phyloP scores from a whole-genome alignment of 2,797 vertebrate species.

The Mormyrops boulengeri region DNA sequence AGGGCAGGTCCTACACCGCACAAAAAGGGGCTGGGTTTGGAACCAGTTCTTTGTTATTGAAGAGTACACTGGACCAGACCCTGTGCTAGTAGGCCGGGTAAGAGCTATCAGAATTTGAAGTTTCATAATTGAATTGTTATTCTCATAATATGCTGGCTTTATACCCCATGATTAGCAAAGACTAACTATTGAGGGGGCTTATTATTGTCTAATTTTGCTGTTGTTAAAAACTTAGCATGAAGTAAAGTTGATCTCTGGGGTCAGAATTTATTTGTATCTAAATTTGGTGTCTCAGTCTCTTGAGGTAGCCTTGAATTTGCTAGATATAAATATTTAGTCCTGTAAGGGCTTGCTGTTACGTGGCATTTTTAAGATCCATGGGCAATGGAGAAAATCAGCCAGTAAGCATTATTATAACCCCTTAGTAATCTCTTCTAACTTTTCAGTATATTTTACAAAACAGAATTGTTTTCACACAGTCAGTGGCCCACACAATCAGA shows the following conservation, averaged over 20 bases:
- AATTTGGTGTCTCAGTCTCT: not conserved
- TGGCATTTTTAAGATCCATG: not conserved
- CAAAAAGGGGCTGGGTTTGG: constrained; percentile 59
- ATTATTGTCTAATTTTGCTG: not conserved
- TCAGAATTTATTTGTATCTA: not conserved
- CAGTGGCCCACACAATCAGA: not conserved
- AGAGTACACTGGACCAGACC: constrained; percentile 94
- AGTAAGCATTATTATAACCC: not conserved
- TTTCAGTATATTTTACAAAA: not conserved
- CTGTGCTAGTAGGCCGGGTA: constrained; percentile 92
- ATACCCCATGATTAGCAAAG: not conserved
- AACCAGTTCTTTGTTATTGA: constrained; percentile 99
- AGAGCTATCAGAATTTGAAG: constrained; percentile 30
- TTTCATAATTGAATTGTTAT: not conserved
- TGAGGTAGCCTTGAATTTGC: not conserved
- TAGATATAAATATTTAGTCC: not conserved
- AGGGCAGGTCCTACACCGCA: constrained; percentile 89
- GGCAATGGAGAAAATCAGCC: not conserved
- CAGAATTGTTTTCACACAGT: not conserved
- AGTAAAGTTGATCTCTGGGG: not conserved
- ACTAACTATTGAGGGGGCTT: not conserved
- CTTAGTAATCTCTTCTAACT: not conserved
- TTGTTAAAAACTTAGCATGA: not conserved
- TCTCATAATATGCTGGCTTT: not conserved
- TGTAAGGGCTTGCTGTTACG: not conserved